Base-by-base conservation (phyloP, 2,888 invertebrate species). In the Drosophila sordidapex region DNA sequence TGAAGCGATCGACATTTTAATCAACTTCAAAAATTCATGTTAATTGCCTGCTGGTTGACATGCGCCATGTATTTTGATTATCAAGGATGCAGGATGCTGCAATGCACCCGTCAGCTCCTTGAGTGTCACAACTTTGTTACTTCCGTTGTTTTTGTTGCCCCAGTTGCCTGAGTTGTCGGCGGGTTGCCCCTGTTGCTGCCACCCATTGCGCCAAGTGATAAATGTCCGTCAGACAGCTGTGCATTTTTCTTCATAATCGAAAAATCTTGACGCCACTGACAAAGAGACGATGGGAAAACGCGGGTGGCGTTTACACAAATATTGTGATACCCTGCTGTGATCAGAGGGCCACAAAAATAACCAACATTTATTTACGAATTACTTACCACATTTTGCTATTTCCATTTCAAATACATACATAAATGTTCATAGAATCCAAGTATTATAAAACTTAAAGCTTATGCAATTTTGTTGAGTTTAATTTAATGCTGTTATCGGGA, bases 171-270 rank as follows among this genome's bases (percentile, higher is more conserved):
- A 2, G 25, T 15, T 38, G 56, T 27, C 35, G 27, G 29, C 11
- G 52, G 7, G 31, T 15, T 33, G 33, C 52, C 21, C 8, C 38
- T 15, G 62, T 52, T 68, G 48, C 49, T 71, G 68, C 69, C 76
- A 66, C 66, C 65, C 61, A 62, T 49, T 35, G 65, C 43, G 79
- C 40, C 65, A 68, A 65, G 83, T 83, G 86, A 86, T 83, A 86
- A 83, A 83, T 83, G 86, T 81, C 76, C 64, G 62, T 38, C 83
- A 70, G 81, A 86, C 83, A 85, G 71, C 86, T 86, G 67, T 68
- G 83, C 76, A 79, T 83, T 83, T 83, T 86, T 83, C 85, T 86
- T 83, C 76, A 83, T 83, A 83, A 83, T 83, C 82, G 82, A 85
- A 85, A 82, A 82, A 85, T 81, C 83, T 78, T 85, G 69, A 68